Percentiles rank a stretch among this genome's conserved stretches.
Evolutionary conservation across 2,113 vertebrate genomes (phyloP).

Genomic region (Balaenoptera acutorostrata): DNA sequence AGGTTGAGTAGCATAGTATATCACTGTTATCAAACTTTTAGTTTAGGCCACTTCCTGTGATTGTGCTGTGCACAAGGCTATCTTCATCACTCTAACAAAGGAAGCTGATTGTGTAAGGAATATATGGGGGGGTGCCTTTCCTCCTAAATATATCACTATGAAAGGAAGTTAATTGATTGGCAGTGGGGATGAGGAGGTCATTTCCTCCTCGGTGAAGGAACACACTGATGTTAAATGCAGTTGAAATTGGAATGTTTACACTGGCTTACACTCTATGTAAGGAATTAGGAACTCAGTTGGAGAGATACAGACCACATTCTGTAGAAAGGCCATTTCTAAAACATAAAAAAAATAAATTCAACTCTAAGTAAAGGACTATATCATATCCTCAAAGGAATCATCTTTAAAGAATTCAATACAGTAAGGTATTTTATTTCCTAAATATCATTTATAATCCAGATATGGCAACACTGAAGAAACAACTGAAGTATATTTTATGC

Average conservation of each 20-base stretch:
- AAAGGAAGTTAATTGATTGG: neutral
- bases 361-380: constrained; percentile 54
- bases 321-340: constrained; percentile 61
- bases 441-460: constrained; percentile 68
- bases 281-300: constrained; percentile 42
- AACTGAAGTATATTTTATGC: constrained; percentile 69
- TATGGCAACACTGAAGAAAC: constrained; percentile 69
- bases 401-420: constrained; percentile 73
- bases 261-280: neutral
- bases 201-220: neutral
- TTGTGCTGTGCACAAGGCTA: neutral
- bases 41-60: neutral
- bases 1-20: neutral
- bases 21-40: neutral
- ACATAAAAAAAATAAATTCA: constrained; percentile 64
- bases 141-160: neutral
- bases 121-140: neutral
- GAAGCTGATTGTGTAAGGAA: neutral
- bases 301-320: neutral
- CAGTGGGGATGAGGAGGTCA: neutral
- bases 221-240: neutral
- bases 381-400: constrained; percentile 51
- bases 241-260: neutral
- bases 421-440: constrained; percentile 73
- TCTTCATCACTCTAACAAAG: neutral